Evolutionary conservation across 1,140 invertebrate genomes (phyloP), one percentile per base, ranked within the genome.

Genomic region (Marisa cornuarietis): DNA sequence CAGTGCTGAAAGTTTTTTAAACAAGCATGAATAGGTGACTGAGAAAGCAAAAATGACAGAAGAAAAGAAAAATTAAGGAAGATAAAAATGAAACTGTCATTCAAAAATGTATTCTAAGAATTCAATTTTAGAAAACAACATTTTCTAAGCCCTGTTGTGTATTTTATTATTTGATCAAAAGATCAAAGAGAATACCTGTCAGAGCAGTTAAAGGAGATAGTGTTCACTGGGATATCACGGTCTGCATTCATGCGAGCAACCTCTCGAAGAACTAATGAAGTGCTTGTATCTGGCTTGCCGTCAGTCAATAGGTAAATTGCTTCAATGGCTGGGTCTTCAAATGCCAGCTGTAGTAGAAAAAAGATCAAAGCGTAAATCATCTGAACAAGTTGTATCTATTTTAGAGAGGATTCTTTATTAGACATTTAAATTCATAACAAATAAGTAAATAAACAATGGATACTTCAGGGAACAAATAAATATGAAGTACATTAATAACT

Each of bases 121-220:
- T 24, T 65, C 7, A 2, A 69, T 26, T n/a, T n/a, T 2, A n/a
- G 42, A 69, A 24, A 31, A 26, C 6, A 69, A 69, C 0, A 22
- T 14, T 24, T 26, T 14, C 66, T 26, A 69, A n/a, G 66, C 14
- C 66, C 2, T 42, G 6, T 58, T 58, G 1, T 58, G 16, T 8
- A 58, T 58, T 58, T 58, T 9, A 18, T 58, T 8, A 9, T 54
- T 54, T 54, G 52, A 14, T 54, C 8, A 54, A 54, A 14, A 14
- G 52, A 14, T 54, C 52, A 54, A 8, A n/a, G n/a, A 14, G 77
- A 81, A 76, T 81, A 91, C 89, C 86, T 90, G 82, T 91, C 90
- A 61, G 86, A 83, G 81, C 91, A 92, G 82, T 91, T 91, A 83
- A 92, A 91, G 31, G 90, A 91, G 42, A 92, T 90, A 22, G 90